Evolutionary conservation across 2,113 vertebrate genomes (phyloP).

Genomic region (Ginglymostoma cirratum): DNA sequence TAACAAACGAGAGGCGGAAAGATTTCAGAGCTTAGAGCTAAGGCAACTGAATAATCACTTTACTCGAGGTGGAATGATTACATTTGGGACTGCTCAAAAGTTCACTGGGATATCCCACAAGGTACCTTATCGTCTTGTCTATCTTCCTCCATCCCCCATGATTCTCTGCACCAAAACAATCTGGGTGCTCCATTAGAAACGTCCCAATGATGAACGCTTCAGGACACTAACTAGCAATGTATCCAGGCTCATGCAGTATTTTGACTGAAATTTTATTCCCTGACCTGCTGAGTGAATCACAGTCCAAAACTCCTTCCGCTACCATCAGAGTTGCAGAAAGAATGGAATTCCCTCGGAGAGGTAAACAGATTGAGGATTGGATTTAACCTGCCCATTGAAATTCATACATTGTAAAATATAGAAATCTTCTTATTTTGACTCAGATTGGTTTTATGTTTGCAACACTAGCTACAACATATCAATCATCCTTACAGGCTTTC

Average conservation of each 20-base stretch:
- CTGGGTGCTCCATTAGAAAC: too few relatives aligned
- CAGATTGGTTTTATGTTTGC: not conserved
- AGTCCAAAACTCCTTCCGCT: not conserved
- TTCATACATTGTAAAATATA: not conserved
- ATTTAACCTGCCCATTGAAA: not conserved
- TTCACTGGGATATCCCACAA: not conserved
- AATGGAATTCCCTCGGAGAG: not conserved
- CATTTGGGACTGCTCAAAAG: not conserved
- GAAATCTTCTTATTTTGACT: not conserved
- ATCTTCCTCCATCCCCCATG: not conserved
- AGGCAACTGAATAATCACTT: not conserved
- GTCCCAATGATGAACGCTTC: not conserved
- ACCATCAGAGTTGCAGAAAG: not conserved
- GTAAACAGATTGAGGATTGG: not conserved
- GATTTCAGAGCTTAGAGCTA: not conserved
- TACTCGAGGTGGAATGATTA: not conserved
- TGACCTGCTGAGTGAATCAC: not conserved
- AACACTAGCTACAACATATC: not conserved
- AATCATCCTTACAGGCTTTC: not conserved
- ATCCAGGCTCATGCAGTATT: not conserved
- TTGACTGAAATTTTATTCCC: not conserved
- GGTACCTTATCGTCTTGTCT: not conserved
- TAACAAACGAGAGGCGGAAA: too few relatives aligned
- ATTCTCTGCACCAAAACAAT: not conserved
- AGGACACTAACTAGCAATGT: not conserved